phyloP scores from a whole-genome alignment of 1,140 invertebrate species.

The Drosophila nebulosa region DNA sequence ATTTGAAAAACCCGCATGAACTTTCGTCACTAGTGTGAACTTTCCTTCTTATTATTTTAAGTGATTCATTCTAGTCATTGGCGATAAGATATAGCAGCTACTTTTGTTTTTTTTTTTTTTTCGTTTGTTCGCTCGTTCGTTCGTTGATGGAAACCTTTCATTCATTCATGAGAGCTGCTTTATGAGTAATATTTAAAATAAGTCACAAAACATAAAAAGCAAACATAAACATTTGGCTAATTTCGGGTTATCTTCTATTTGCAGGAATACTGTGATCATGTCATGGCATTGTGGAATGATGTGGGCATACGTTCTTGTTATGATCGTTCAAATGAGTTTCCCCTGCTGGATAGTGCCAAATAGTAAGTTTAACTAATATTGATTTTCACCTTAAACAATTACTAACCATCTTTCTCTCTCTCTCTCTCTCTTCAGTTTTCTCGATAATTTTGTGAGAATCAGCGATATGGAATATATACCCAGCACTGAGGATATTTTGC shows the following conservation, averaged over 20 bases:
- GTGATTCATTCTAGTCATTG: slow-evolving; percentile 34
- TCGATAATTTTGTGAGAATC: slow-evolving; percentile 85
- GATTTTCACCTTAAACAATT: neutral
- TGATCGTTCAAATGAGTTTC: slow-evolving; percentile 88
- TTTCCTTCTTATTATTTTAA: neutral
- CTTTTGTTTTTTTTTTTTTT: neutral
- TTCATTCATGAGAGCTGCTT: slow-evolving; percentile 4
- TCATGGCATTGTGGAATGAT: slow-evolving; percentile 85
- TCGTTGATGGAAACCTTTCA: neutral
- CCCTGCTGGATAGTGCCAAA: slow-evolving; percentile 90
- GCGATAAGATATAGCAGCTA: slow-evolving; percentile 58
- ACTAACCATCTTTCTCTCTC: neutral
- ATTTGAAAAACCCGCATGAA: neutral
- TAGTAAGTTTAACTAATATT: slow-evolving; percentile 83
- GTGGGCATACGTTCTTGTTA: slow-evolving; percentile 87
- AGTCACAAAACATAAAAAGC: neutral
- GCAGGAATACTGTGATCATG: slow-evolving; percentile 87
- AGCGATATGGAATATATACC: slow-evolving; percentile 84
- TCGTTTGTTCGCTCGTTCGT: too few relatives aligned
- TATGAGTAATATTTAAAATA: neutral
- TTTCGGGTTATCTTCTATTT: slow-evolving; percentile 18
- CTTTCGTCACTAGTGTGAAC: neutral
- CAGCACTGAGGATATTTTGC: slow-evolving; percentile 86
- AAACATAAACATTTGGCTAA: slow-evolving; percentile 1
- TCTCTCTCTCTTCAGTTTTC: slow-evolving; percentile 83